phyloP scores from a whole-genome alignment of 2,113 vertebrate genomes.

The Ancistrus triradiatus region DNA sequence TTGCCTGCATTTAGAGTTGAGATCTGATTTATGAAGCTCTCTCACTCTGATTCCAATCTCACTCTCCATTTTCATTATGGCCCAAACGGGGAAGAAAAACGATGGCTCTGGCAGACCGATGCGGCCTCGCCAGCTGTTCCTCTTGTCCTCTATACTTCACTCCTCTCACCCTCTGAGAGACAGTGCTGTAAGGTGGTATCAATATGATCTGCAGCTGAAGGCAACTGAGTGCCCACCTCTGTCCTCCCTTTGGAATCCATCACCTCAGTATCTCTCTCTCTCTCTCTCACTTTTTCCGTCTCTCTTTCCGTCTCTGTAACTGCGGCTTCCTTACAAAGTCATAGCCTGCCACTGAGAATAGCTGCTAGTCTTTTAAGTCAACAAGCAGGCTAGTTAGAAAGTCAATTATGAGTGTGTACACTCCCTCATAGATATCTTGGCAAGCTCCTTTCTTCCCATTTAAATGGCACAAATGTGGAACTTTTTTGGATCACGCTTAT shows the following conservation, averaged over 20 bases:
- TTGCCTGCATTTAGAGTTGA: constrained; percentile 35
- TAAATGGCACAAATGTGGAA: constrained; percentile 15
- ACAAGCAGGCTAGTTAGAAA: constrained; percentile 28
- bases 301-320: background rate
- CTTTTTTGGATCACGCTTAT: constrained; percentile 2
- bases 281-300: constrained; percentile 1
- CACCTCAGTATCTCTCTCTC: background rate
- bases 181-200: constrained; percentile 18
- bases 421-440: background rate
- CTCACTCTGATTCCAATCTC: constrained; percentile 60
- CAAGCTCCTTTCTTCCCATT: background rate
- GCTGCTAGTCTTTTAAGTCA: constrained; percentile 8
- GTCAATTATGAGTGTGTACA: constrained; percentile 23
- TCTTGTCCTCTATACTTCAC: constrained; percentile 35
- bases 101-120: constrained; percentile 56
- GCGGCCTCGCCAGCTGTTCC: constrained; percentile 60
- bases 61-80: constrained; percentile 64
- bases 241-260: constrained; percentile 31
- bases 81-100: constrained; percentile 31
- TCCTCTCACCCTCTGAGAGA: background rate
- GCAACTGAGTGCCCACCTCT: constrained; percentile 2
- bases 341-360: background rate
- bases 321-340: no score
- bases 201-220: constrained; percentile 33
- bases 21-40: constrained; percentile 63